A percentile compares a stretch with the other conserved stretches of the same genome.
These are phyloP conservation scores for Pristionchus japonicus DNA, from an alignment of 2,888 invertebrate species.

Conservation along the genomic window DNA sequence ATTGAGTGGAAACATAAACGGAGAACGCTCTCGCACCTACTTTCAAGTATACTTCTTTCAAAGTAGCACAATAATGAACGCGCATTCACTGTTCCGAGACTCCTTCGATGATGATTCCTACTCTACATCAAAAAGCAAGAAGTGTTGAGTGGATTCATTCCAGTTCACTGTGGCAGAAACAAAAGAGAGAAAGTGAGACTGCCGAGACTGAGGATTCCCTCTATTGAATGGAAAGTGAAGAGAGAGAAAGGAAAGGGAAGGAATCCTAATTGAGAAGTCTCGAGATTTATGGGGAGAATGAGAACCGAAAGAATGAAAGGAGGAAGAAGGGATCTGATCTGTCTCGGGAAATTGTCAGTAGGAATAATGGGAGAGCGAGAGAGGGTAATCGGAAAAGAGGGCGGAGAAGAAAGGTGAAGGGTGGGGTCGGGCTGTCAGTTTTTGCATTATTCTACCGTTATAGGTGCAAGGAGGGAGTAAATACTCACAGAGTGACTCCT, in stretches of 20 bases:
- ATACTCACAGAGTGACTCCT: constrained; percentile 17
- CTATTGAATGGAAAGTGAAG: neutral
- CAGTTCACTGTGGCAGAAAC: neutral
- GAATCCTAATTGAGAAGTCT: neutral
- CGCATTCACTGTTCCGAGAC: neutral
- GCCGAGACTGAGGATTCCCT: neutral
- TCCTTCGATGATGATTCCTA: neutral
- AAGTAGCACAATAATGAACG: neutral
- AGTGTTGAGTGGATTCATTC: neutral
- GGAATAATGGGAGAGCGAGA: constrained; percentile 39
- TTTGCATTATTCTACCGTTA: neutral
- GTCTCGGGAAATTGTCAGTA: constrained; percentile 39
- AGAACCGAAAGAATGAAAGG: constrained; percentile 44
- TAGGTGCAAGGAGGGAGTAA: neutral
- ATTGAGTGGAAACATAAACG: neutral
- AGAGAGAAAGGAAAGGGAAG: neutral
- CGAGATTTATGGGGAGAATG: constrained; percentile 15
- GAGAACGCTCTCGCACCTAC: neutral
- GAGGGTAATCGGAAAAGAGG: constrained; percentile 37
- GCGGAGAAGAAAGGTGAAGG: constrained; percentile 37
- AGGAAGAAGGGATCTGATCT: constrained; percentile 27
- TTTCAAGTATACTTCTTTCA: neutral
- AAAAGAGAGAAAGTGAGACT: neutral
- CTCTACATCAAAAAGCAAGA: neutral
- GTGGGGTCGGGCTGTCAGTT: neutral